Base-by-base conservation (phyloP, 2,797 vertebrate genomes). In the Danionella dracula region DNA sequence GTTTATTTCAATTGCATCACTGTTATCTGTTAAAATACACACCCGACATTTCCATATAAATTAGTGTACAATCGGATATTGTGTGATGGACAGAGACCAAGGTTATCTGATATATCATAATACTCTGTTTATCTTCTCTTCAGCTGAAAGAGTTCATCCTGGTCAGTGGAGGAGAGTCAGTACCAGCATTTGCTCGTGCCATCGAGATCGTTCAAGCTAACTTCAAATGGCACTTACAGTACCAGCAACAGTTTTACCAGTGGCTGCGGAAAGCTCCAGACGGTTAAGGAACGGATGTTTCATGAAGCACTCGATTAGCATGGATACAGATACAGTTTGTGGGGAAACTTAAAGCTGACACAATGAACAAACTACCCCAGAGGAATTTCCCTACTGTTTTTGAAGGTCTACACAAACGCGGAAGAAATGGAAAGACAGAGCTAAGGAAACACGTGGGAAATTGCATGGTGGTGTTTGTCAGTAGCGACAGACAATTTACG, bases 191-290 rank as follows among this genome's bases (percentile, higher is more conserved):
- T 78, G 86, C 91, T 29, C 89, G 94, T 0, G 94, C 95, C 0
- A 82, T 97, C 75, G 95, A 98, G 88, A 94, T 96, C 0, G 96
- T 98, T 0, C 92, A 96, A 82, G 92, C 94, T 60, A 98, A 97
- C 19, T 95, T 98, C 19, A 86, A 85, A 70, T 98, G 95, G 95
- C 93, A 96, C 83, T 89, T 83, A 63, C 88, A 95, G 71, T 92
- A 94, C 75, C 91, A 92, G 73, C 92, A 93, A 61, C 92, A 92
- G 80, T 91, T 98, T 62, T 97, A 92, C 83, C 93, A 96, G 56
- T 98, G 96, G 96, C 87, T 98, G 65, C 90, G 92, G 71, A 87
- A 90, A 68, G 53, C 76, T 12, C 29, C 79, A 35, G 69, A 63
- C 0, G 84, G 86, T 71, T 89, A 84, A 77, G 16, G 70, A 61